Percentiles rank a stretch among this genome's conserved stretches.
These are phyloP conservation scores for Hydroisotoma schaefferi DNA, from an alignment of 2,888 invertebrate genomes.

Conservation along the genomic window DNA sequence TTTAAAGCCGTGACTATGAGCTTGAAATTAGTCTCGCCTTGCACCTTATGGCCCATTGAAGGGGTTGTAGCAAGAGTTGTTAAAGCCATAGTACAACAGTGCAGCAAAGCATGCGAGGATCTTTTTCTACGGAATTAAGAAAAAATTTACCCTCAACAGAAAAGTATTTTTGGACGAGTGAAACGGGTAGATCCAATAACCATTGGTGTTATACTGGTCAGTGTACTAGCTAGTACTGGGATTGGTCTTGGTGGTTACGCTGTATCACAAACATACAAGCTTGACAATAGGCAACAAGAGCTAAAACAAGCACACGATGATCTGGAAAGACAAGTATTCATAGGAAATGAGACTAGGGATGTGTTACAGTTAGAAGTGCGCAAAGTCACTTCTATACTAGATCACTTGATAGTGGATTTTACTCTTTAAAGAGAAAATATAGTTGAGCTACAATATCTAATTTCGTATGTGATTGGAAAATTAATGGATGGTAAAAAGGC, in stretches of 20 bases:
- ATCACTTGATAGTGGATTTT: background rate
- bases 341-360: background rate
- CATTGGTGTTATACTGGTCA: background rate
- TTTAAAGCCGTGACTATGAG: slow-evolving; percentile 5
- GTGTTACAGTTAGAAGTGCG: background rate
- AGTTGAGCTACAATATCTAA: background rate
- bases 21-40: background rate
- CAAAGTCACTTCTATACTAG: background rate
- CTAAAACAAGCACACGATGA: background rate
- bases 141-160: background rate
- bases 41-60: background rate
- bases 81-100: background rate
- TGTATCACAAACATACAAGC: background rate
- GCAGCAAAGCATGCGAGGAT: background rate
- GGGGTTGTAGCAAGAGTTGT: background rate
- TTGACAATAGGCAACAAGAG: background rate
- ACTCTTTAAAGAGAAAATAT: background rate
- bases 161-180: background rate
- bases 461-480: background rate
- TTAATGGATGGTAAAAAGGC: slow-evolving; percentile 1
- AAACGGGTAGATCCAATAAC: background rate
- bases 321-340: background rate
- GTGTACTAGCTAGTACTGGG: background rate
- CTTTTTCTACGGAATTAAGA: slow-evolving; percentile 1
- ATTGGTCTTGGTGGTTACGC: background rate